phyloP scores from a whole-genome alignment of 2,113 vertebrate genomes.

The Grammomys surdaster region DNA sequence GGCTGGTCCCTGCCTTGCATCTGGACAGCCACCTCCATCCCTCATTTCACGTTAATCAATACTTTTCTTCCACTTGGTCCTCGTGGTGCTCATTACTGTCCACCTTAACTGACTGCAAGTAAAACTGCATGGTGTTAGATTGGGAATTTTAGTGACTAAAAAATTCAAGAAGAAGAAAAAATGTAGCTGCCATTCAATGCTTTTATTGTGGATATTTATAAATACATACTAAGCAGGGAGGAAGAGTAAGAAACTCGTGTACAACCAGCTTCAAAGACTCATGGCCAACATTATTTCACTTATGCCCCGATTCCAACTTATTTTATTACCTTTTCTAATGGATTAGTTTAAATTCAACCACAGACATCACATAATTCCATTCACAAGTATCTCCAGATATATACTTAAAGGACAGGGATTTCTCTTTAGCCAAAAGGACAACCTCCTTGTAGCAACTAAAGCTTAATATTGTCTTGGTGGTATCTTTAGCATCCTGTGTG shows the following conservation, averaged over 20 bases:
- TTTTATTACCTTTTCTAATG: not conserved
- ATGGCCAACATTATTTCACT: not conserved
- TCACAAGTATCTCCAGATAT: conserved; percentile 23
- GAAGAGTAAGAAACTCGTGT: not conserved
- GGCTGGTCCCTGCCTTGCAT: not conserved
- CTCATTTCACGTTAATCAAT: not conserved
- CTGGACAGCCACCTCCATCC: not conserved
- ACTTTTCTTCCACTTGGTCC: not conserved
- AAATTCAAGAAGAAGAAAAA: conserved; percentile 7
- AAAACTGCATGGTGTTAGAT: not conserved
- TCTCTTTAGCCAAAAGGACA: not conserved
- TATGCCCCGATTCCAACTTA: not conserved
- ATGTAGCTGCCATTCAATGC: conserved; percentile 1
- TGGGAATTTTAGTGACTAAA: conserved; percentile 43
- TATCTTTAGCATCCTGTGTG: not conserved
- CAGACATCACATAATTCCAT: not conserved
- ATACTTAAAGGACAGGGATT: not conserved
- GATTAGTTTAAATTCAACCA: conserved; percentile 29
- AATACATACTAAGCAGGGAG: not conserved
- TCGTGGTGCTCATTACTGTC: not conserved
- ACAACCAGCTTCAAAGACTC: not conserved
- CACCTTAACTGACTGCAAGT: not conserved
- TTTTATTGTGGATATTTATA: conserved; percentile 33
- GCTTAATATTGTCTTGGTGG: not conserved
- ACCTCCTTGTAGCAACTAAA: not conserved